A percentile compares a stretch with the other conserved stretches of the same genome.
These are phyloP conservation scores for Hemitrygon akajei DNA, from an alignment of 2,797 vertebrate genomes.

Conservation along the genomic window DNA sequence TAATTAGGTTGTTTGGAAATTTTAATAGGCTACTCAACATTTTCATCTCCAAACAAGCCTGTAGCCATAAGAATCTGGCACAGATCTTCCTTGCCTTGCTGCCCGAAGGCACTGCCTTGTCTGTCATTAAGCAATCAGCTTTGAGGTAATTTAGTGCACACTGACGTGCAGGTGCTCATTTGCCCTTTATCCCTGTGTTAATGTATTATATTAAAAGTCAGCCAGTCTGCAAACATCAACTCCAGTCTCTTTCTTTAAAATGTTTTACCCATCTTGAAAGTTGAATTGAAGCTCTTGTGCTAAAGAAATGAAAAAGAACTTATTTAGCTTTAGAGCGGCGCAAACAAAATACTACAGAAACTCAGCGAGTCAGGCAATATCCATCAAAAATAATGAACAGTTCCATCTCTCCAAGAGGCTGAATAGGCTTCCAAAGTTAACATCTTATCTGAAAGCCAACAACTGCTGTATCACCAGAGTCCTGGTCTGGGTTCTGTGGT, in stretches of 20 bases:
- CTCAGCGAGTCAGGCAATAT: too few species aligned
- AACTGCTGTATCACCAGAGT: background rate
- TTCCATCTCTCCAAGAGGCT: background rate
- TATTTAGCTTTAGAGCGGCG: background rate
- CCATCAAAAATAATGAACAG: too few species aligned
- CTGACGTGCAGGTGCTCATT: background rate
- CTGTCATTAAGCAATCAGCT: conserved; percentile 3
- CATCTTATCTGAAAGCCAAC: background rate
- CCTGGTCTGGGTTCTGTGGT: background rate
- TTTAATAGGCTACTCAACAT: conserved; percentile 30
- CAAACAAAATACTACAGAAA: too few species aligned
- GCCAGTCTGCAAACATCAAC: background rate
- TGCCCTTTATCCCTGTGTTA: background rate
- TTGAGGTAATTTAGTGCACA: conserved; percentile 9
- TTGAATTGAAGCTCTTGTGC: background rate
- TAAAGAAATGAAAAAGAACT: background rate
- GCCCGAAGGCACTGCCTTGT: conserved; percentile 9
- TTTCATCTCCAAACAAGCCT: conserved; percentile 19
- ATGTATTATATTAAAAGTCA: background rate
- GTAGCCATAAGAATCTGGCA: conserved; percentile 26
- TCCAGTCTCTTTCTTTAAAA: background rate
- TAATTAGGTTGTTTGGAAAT: conserved; percentile 31
- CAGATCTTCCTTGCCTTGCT: conserved; percentile 3
- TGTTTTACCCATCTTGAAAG: background rate
- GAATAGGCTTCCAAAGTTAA: background rate